Base-by-base conservation (phyloP, 2,113 vertebrate genomes). In the Poecilia latipinna region DNA sequence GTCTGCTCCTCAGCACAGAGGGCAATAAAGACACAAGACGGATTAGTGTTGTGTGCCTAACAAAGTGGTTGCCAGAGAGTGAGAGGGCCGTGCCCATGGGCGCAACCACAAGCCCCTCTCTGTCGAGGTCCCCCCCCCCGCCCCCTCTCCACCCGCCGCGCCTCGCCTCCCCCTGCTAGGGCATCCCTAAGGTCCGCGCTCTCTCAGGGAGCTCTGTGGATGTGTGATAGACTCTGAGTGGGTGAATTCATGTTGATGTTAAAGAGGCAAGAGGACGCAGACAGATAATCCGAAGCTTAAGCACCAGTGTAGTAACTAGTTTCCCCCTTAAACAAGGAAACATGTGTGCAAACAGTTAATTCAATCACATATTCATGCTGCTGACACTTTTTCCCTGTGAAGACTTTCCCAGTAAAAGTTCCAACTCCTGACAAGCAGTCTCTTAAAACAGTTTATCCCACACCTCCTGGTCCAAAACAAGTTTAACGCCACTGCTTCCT, bases 11-110 rank as follows among this genome's bases (percentile, higher is more conserved):
- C 84, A 70, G 85, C 88, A 89, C 85, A 83, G 90, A 88, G 87
- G 90, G 87, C 90, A 93, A 91, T 90, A 89, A 92, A 94, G 92
- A 94, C 89, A 91, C 88, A 89, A 85, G 92, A 87, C 92, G 93
- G 93, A 94, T 92, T 92, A 91, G 88, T 86, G 91, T 90, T 90
- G 89, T 85, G 89, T 88, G 92, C 86, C 91, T 92, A 92, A 91
- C 90, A 88, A 92, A 90, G 87, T 89, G 89, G 84, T 75, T 93
- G 92, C 91, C 92, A 90, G 85, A 86, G 89, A 90, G 87, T 70
- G 86, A 91, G 88, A 89, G 82, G 88, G 92, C 89, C 85, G 84
- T 92, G 89, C 91, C 93, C 88, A 92, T 91, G 84, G 88, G 91
- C 89, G 89, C 82, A 74, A 75, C 76, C 78, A 10, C 72, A 85